A percentile compares a stretch with the other conserved stretches of the same genome.
Conservation (phyloP, 2,888 invertebrate species). For the Ophraella communa region DNA sequence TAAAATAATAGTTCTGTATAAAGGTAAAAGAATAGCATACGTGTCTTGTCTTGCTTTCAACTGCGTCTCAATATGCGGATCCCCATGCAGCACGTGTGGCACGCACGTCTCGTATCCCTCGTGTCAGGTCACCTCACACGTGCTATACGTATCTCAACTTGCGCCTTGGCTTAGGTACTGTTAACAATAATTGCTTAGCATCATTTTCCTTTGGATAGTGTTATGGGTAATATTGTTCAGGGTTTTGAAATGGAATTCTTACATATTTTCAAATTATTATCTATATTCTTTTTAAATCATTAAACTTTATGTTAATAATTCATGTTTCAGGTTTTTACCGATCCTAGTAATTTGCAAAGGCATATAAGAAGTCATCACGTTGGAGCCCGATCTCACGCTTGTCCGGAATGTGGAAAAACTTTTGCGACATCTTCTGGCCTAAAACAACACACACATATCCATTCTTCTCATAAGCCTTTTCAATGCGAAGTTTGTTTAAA, state of each 20-base stretch:
- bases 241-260: background rate
- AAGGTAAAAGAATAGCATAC: no score
- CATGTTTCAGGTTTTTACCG: constrained; percentile 80
- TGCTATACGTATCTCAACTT: no score
- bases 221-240: background rate
- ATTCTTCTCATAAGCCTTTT: constrained; percentile 97
- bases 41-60: no score
- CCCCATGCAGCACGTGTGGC: no score
- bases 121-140: no score
- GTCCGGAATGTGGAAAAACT: constrained; percentile 98
- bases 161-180: no score
- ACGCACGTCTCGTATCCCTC: no score
- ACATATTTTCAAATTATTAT: background rate
- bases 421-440: constrained; percentile 97
- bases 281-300: background rate
- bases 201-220: no score
- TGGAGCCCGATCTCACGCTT: constrained; percentile 95
- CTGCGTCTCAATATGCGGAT: no score
- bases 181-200: no score
- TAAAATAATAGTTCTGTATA: no score
- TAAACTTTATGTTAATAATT: background rate
- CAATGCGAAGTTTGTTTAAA: constrained; percentile 97
- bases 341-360: constrained; percentile 94
- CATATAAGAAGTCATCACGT: constrained; percentile 96
- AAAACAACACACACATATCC: constrained; percentile 99